Base-by-base conservation (phyloP, 2,888 invertebrate genomes). In the Phrixothrix hirtus region DNA sequence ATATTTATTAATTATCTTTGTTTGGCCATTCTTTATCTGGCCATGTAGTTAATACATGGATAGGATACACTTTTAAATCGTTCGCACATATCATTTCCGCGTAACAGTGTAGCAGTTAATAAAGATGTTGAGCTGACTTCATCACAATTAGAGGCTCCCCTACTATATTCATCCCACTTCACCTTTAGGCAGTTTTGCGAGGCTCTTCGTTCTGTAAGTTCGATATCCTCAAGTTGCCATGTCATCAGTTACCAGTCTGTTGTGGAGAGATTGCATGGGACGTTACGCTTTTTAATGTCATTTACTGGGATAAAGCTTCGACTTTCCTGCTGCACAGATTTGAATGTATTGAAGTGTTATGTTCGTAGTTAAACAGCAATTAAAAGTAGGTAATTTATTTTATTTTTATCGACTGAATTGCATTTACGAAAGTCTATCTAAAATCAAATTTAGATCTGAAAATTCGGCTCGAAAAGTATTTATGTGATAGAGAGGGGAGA, bases 211-310 rank as follows among this genome's bases (percentile, higher is more conserved):
- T 55, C 62, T 62, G 57, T 55, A 60, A 65, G 59, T 62, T 61
- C 63, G 59, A 66, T 69, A 65, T 66, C 69, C 66, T 65, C 68
- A 67, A 71, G 71, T 72, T 71, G 71, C 71, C 66, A 66, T 70
- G 71, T 72, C 72, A 71, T 72, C 72, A 71, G 70, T 70, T 48
- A 58, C 48, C 53, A 59, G 57, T 52, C 57, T 57, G 59, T 60
- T 70, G 69, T 45, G 67, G 66, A 63, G 65, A 68, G 69, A 71
- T 70, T 71, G 68, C 46, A 58, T 52, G 43, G 54, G 51, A 51
- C 17, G 45, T 51, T 44, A 50, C 45, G 39, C 45, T 50, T 51
- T 51, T 45, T 45, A 45, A 45, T 38, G 17, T 9, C 37, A 37
- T 49, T 49, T 49, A 50, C 37, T 30, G 13, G 26, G 39, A 42